phyloP scores from a whole-genome alignment of 2,797 vertebrate species.

The Acrocephalus scirpaceus region DNA sequence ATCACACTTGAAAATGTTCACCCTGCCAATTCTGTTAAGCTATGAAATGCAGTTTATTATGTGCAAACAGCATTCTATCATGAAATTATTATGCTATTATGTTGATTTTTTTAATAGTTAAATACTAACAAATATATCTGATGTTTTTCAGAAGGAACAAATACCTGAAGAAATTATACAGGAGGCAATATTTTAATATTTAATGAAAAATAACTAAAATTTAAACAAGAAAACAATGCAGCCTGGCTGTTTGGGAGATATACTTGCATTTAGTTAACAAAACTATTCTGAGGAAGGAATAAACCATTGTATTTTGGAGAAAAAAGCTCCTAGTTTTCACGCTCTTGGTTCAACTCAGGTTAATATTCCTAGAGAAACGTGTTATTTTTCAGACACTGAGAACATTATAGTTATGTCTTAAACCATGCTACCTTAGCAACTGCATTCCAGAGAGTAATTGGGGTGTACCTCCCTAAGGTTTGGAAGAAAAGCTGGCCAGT shows the following conservation, averaged over 20 bases:
- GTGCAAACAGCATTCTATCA: not conserved
- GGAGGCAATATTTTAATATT: not conserved
- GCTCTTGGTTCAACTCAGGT: not conserved
- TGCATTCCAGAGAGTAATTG: not conserved
- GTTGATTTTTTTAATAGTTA: not conserved
- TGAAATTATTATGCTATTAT: not conserved
- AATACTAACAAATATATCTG: not conserved
- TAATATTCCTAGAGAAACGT: slow-evolving; percentile 15
- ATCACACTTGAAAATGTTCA: not conserved
- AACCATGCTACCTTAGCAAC: not conserved
- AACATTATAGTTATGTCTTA: not conserved
- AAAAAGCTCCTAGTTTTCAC: not conserved
- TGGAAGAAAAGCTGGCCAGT: slow-evolving; percentile 1
- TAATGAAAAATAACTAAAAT: not conserved
- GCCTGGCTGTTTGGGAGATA: not conserved
- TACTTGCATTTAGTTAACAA: not conserved
- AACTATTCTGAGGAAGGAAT: not conserved
- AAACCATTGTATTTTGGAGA: not conserved
- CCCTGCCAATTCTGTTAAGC: not conserved
- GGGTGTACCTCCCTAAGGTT: not conserved
- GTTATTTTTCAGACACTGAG: slow-evolving; percentile 17
- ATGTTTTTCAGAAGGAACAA: not conserved
- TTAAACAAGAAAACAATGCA: not conserved
- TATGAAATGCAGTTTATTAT: not conserved
- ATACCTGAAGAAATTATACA: not conserved